Base-by-base conservation (phyloP, 2,888 invertebrate species). In the Leptopterna dolabrata region DNA sequence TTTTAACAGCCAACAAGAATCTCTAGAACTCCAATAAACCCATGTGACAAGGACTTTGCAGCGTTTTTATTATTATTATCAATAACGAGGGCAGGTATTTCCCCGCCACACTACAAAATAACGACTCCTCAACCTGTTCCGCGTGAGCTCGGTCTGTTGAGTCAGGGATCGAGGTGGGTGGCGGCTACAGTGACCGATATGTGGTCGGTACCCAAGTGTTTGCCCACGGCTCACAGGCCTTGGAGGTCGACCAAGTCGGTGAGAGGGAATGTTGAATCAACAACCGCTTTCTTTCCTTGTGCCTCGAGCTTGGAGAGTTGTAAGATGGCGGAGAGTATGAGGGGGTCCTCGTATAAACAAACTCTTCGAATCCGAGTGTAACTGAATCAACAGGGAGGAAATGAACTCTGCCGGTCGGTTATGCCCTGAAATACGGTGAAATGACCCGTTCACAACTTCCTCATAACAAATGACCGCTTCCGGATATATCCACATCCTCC, bases 281-380 rank as follows among this genome's bases (percentile, higher is more conserved):
- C 63, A 63, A 63, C 63, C 4, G 24, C 63, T 63, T 63, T 63
- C 63, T 63, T 63, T 63, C 19, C 19, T 63, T 19, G 24, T 7
- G 63, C 63, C 14, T 47, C 47, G 6, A 47, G 16, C 19, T 24
- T 24, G 63, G 19, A 24, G 24, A 1, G 63, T 24, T 19, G 19
- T 11, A 24, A 27, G 63, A 27, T 2, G 63, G 63, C n/a, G 24
- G 63, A 4, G 36, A 7, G 36, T 36, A 36, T 36, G 24, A 24
- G 24, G 63, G 63, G 63, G 27, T 63, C 63, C 24, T n/a, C 19
- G 24, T 19, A 63, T 63, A 63, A 63, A 63, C 1, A 63, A 63
- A 63, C 63, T 63, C 63, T 24, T 63, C 63, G 63, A 63, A 63
- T 63, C 63, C 63, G 63, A 63, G 24, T 63, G 63, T 63, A 63